These are phyloP conservation scores for Lampris megalopsis DNA, from an alignment of 2,113 vertebrate genomes.

Conservation along the genomic window DNA sequence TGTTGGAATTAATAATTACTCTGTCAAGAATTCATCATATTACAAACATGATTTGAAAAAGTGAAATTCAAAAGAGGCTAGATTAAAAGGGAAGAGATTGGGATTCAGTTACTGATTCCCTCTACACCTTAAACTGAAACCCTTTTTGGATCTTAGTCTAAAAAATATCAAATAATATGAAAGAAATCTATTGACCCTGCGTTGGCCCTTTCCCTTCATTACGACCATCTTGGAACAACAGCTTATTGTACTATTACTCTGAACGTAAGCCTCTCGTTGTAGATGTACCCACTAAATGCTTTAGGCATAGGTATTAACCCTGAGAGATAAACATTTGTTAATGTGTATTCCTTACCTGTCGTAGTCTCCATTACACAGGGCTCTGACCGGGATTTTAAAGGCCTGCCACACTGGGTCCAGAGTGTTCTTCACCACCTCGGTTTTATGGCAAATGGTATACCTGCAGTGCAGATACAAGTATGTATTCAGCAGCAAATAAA, in stretches of 20 bases:
- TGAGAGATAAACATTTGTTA: background rate
- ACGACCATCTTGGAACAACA: too few relatives aligned
- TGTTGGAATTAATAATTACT: too few relatives aligned
- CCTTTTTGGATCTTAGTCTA: too few relatives aligned
- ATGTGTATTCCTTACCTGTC: constrained; percentile 83
- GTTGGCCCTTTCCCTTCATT: too few relatives aligned
- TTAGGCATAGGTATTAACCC: background rate
- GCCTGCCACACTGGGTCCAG: constrained; percentile 95
- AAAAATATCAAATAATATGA: too few relatives aligned
- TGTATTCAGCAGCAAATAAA: background rate
- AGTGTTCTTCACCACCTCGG: constrained; percentile 92
- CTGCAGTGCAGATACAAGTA: constrained; percentile 64
- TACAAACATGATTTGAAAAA: too few relatives aligned
- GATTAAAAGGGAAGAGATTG: too few relatives aligned
- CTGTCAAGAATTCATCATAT: too few relatives aligned
- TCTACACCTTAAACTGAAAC: too few relatives aligned
- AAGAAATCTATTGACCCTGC: too few relatives aligned
- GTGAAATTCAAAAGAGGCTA: too few relatives aligned
- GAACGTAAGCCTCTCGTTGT: background rate
- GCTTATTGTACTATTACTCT: background rate
- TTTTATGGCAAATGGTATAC: constrained; percentile 93
- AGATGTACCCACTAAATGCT: background rate
- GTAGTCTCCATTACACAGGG: constrained; percentile 92
- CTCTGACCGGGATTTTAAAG: constrained; percentile 91
- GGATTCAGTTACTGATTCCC: too few relatives aligned